phyloP scores from a whole-genome alignment of 2,797 vertebrate species.

The Paratrypauchen microcephalus region DNA sequence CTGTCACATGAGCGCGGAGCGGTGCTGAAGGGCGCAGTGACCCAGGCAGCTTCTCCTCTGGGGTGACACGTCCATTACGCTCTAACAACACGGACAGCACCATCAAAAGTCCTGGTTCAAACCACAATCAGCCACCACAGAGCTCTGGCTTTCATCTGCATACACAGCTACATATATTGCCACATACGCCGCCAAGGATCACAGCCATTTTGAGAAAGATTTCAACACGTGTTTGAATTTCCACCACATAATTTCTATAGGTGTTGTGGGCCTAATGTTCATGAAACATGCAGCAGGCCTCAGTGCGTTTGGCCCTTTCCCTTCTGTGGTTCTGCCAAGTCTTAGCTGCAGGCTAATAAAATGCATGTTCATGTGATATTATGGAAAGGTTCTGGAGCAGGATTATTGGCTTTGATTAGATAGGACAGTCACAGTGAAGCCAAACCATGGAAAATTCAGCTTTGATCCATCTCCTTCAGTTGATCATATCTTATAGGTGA shows the following conservation, averaged over 20 bases:
- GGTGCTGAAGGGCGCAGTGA: constrained; percentile 65
- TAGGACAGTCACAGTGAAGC: constrained; percentile 27
- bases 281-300: constrained; percentile 57
- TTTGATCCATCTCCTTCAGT: constrained; percentile 27
- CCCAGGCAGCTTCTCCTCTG: constrained; percentile 59
- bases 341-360: constrained; percentile 47
- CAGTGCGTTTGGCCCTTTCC: constrained; percentile 45
- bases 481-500: constrained; percentile 25
- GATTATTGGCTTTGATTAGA: constrained; percentile 36
- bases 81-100: constrained; percentile 54
- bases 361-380: constrained; percentile 56
- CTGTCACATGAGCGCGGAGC: constrained; percentile 53
- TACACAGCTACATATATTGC: constrained; percentile 22
- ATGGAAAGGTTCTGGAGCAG: constrained; percentile 39
- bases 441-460: constrained; percentile 19
- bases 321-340: constrained; percentile 49
- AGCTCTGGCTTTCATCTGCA: constrained; percentile 38
- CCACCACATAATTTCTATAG: constrained; percentile 38
- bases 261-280: constrained; percentile 45
- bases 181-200: constrained; percentile 14
- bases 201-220: constrained; percentile 32
- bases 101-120: constrained; percentile 35
- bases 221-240: constrained; percentile 48
- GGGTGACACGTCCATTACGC: constrained; percentile 66
- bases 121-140: constrained; percentile 45